Conservation (phyloP, 2,888 invertebrate species). For the Alloplasta piceator region DNA sequence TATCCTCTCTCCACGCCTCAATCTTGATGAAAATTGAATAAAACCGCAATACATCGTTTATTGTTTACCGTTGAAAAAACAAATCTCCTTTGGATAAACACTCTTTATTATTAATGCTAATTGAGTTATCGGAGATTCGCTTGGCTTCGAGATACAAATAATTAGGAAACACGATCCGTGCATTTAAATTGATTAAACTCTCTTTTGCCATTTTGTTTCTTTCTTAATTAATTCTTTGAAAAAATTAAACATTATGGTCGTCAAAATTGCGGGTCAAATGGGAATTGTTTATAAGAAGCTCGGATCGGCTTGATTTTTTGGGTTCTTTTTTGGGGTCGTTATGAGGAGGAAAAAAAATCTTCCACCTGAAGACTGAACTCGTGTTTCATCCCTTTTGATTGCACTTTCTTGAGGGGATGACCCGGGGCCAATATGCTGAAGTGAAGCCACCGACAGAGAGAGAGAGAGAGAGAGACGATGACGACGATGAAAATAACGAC, state of each 20-base stretch:
- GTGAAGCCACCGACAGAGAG: conserved; percentile 37
- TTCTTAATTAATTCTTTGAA: too few relatives aligned
- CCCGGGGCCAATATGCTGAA: conserved; percentile 36
- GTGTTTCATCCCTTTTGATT: conserved; percentile 56
- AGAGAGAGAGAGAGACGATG: conserved; percentile 31
- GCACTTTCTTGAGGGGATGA: conserved; percentile 55
- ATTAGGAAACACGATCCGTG: too few relatives aligned
- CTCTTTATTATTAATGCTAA: conserved; percentile 5
- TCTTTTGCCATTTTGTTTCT: too few relatives aligned
- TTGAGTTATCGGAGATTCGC: background rate
- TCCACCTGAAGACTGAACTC: conserved; percentile 29
- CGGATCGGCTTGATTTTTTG: too few relatives aligned
- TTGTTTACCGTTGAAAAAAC: conserved; percentile 2
- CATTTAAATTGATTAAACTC: too few relatives aligned
- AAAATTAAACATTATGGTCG: too few relatives aligned
- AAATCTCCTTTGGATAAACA: conserved; percentile 5
- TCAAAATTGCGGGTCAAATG: too few relatives aligned
- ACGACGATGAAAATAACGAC: conserved; percentile 59
- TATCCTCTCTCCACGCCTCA: background rate
- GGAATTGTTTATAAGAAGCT: too few relatives aligned
- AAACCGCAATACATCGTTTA: conserved; percentile 6
- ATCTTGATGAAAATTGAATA: conserved; percentile 29
- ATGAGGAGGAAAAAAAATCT: background rate
- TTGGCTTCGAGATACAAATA: too few relatives aligned
- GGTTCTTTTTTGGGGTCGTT: too few relatives aligned